A percentile compares a stretch with the other conserved stretches of the same genome.
These are phyloP conservation scores for Leptoclinus maculatus DNA, from an alignment of 2,797 vertebrate genomes.

Conservation along the genomic window DNA sequence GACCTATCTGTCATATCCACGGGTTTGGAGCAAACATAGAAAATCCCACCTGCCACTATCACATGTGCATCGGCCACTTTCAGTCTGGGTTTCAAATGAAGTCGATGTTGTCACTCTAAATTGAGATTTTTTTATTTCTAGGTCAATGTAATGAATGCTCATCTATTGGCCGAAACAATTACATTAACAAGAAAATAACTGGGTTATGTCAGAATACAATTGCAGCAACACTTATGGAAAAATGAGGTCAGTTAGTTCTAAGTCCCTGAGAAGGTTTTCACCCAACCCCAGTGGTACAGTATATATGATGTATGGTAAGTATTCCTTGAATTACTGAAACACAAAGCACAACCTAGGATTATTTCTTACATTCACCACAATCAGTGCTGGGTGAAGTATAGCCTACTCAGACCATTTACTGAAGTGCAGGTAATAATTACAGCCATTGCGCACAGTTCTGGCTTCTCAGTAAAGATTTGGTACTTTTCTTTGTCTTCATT, in stretches of 20 bases:
- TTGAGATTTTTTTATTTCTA: neutral
- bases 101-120: neutral
- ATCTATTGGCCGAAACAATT: neutral
- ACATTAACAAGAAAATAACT: too few species aligned
- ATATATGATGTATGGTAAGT: neutral
- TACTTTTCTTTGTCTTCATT: neutral
- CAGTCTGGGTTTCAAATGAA: neutral
- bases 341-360: too few species aligned
- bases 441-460: neutral
- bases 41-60: neutral
- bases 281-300: neutral
- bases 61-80: neutral
- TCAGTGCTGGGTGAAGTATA: neutral
- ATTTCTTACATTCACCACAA: neutral
- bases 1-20: neutral
- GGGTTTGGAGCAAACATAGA: neutral
- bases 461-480: neutral
- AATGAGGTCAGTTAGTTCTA: neutral
- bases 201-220: neutral
- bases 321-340: neutral
- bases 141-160: neutral
- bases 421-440: neutral
- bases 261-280: neutral
- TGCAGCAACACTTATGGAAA: neutral
- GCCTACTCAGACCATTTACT: neutral